These are phyloP conservation scores for Nyctereutes procyonoides DNA, from an alignment of 2,113 vertebrate genomes.

Conservation along the genomic window DNA sequence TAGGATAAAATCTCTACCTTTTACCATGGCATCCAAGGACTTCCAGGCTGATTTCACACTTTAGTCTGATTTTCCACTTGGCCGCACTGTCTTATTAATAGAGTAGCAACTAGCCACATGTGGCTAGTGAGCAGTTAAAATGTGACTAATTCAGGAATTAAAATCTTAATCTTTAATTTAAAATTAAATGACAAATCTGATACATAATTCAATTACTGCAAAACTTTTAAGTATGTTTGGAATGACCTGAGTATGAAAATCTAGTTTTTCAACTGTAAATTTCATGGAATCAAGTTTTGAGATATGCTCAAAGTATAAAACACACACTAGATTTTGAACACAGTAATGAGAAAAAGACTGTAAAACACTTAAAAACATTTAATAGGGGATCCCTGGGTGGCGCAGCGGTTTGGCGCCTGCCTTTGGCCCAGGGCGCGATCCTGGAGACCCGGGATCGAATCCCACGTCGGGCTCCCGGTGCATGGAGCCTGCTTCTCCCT, in stretches of 20 bases:
- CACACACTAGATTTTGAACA: not conserved
- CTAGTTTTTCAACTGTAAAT: slow-evolving; percentile 33
- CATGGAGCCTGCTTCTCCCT: no score
- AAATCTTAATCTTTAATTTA: slow-evolving; percentile 30
- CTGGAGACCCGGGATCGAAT: no score
- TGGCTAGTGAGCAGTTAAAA: not conserved
- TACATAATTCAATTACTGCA: not conserved
- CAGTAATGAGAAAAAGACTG: not conserved
- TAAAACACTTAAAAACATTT: not conserved
- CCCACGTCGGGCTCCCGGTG: no score
- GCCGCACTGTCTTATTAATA: not conserved
- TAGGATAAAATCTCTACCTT: not conserved
- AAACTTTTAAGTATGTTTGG: not conserved
- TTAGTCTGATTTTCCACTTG: not conserved
- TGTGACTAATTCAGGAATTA: not conserved
- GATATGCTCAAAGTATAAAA: slow-evolving; percentile 26
- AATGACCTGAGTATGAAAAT: not conserved
- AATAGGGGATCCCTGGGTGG: no score
- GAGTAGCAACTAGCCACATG: not conserved
- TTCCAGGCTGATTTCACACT: not conserved
- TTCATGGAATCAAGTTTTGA: slow-evolving; percentile 33
- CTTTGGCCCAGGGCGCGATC: no score
- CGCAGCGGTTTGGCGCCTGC: no score
- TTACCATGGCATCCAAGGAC: not conserved
- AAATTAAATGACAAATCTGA: not conserved